A percentile compares a stretch with the other conserved stretches of the same genome.
Conservation (phyloP, 2,888 invertebrate species). For the Andrena praecox region DNA sequence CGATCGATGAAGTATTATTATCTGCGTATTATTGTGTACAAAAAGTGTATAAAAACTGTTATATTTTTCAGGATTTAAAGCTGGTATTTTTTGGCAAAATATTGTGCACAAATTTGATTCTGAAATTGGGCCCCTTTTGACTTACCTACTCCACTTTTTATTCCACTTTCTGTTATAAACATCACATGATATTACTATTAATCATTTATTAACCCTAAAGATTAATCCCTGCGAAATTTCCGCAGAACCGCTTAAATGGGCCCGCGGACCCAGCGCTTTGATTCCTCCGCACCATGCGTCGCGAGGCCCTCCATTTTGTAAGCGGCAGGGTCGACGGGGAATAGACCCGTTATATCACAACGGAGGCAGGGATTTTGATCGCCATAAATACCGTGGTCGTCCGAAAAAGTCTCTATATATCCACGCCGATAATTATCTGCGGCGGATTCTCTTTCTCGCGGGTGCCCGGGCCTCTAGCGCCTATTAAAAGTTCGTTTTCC, state of each 20-base stretch:
- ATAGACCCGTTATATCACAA: slow-evolving; percentile 54
- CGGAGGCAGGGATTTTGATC: slow-evolving; percentile 44
- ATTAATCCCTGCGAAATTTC: slow-evolving; percentile 29
- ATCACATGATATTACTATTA: background rate
- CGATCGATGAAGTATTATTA: no score
- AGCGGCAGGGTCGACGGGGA: slow-evolving; percentile 25
- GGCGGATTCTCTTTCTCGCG: slow-evolving; percentile 70
- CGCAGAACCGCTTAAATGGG: background rate
- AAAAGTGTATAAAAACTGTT: no score
- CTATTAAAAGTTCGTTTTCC: slow-evolving; percentile 80
- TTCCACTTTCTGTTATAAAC: background rate
- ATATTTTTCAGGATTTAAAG: no score
- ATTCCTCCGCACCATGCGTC: background rate
- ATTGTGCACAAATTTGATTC: no score
- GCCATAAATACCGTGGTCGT: slow-evolving; percentile 64
- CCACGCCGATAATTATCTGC: slow-evolving; percentile 69
- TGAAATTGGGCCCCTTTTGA: background rate
- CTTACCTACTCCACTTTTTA: background rate
- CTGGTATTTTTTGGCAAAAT: no score
- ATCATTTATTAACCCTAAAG: background rate
- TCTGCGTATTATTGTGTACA: no score
- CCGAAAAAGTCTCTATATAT: slow-evolving; percentile 60
- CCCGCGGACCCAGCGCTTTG: background rate
- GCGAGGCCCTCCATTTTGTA: slow-evolving; percentile 31
- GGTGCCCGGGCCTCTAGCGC: slow-evolving; percentile 52